Percentiles rank a stretch among this genome's conserved stretches.
Conservation (phyloP, 2,888 invertebrate species). For the Oxytorus armatus region DNA sequence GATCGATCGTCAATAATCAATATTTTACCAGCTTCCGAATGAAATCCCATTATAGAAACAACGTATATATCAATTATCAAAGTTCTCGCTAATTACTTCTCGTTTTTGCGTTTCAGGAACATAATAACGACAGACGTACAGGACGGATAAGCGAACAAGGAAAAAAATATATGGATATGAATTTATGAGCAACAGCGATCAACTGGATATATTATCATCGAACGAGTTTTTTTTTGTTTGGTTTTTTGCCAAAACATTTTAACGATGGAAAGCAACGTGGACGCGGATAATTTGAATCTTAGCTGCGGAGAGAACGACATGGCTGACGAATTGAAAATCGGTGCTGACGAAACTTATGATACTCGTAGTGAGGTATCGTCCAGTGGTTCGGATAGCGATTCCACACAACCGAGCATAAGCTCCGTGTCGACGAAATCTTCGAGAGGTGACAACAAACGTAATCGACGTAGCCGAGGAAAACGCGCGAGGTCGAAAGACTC, state of each 20-base stretch:
- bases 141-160: conserved; percentile 57
- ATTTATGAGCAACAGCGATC: conserved; percentile 51
- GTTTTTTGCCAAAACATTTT: background rate
- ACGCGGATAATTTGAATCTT: conserved; percentile 81
- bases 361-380: conserved; percentile 96
- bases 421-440: conserved; percentile 91
- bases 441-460: conserved; percentile 81
- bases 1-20: background rate
- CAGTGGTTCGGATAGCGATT: conserved; percentile 88
- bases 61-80: background rate
- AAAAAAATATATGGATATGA: conserved; percentile 51
- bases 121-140: conserved; percentile 61
- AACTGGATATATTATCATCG: background rate
- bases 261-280: conserved; percentile 74
- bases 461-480: conserved; percentile 79
- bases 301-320: conserved; percentile 87
- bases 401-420: conserved; percentile 91
- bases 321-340: conserved; percentile 92
- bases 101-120: conserved; percentile 61
- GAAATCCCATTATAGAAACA: background rate
- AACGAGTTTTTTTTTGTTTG: background rate
- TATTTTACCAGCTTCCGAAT: conserved; percentile 2
- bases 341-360: conserved; percentile 91
- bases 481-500: conserved; percentile 80
- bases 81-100: conserved; percentile 38